These are phyloP conservation scores for Sphenodon punctatus DNA, from an alignment of 2,797 vertebrate genomes.

Conservation along the genomic window DNA sequence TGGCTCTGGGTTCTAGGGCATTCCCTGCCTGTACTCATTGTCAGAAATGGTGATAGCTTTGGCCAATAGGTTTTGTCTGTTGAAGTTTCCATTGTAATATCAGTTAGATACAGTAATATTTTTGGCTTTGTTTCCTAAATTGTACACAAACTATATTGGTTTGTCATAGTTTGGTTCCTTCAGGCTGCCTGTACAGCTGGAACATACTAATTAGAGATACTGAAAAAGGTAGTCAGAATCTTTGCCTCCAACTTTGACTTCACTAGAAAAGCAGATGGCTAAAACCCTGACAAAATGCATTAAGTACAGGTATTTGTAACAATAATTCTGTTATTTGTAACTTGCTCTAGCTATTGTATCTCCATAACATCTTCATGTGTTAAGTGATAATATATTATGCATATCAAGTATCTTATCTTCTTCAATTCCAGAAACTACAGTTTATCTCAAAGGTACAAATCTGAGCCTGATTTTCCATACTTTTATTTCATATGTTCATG, in stretches of 20 bases:
- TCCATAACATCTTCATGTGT: neutral
- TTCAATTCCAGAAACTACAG: slow-evolving; percentile 32
- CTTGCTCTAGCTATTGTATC: slow-evolving; percentile 20
- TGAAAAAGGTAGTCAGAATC: neutral
- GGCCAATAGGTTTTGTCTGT: neutral
- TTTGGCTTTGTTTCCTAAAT: neutral
- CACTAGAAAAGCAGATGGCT: slow-evolving; percentile 15
- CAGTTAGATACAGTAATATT: neutral
- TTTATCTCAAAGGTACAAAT: slow-evolving; percentile 52
- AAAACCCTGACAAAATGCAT: slow-evolving; percentile 34
- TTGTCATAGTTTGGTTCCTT: slow-evolving; percentile 13
- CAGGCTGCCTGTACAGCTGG: neutral
- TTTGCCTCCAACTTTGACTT: slow-evolving; percentile 5
- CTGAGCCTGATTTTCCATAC: neutral
- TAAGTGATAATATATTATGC: slow-evolving; percentile 13
- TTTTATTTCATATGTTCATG: neutral
- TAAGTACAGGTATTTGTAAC: no score
- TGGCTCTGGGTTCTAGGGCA: no score
- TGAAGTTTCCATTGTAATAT: neutral
- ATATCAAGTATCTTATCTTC: neutral
- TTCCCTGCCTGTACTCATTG: no score
- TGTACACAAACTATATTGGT: neutral
- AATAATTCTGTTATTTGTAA: slow-evolving; percentile 31
- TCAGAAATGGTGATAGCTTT: neutral
- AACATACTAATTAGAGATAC: slow-evolving; percentile 9